Conservation (phyloP, 37 sponge, comb jelly and placozoan genomes). For the Diacarnus erythraeanus region DNA sequence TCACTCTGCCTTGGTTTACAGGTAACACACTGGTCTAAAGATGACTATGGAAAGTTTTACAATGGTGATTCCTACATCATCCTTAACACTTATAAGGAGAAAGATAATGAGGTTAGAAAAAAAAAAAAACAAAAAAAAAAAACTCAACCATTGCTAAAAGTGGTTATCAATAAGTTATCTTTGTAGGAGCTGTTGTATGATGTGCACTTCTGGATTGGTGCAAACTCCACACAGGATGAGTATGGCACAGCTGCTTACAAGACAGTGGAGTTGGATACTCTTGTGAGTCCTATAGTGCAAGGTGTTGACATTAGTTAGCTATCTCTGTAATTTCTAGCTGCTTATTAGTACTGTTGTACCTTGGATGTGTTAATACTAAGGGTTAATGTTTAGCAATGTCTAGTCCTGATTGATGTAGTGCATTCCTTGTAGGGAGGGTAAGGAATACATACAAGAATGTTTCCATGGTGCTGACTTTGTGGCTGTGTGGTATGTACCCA, state of each 20-base stretch:
- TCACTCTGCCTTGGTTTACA: not conserved
- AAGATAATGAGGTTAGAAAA: constrained; percentile 34
- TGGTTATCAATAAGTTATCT: not conserved
- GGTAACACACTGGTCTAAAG: constrained; percentile 86
- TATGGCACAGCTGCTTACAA: constrained; percentile 99
- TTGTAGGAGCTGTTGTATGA: constrained; percentile 83
- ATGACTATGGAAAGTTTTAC: constrained; percentile 94
- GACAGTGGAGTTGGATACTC: constrained; percentile 98
- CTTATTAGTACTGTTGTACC: too few species aligned
- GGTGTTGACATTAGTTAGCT: too few species aligned
- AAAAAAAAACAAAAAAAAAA: too few species aligned
- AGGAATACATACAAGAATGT: too few species aligned
- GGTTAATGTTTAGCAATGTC: too few species aligned
- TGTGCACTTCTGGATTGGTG: constrained; percentile 98
- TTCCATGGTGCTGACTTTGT: too few species aligned
- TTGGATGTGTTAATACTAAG: too few species aligned
- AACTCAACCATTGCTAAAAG: too few species aligned
- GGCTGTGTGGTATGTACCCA: too few species aligned
- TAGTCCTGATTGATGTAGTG: too few species aligned
- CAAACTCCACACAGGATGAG: constrained; percentile 96
- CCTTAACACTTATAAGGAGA: constrained; percentile 94
- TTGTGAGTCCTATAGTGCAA: constrained; percentile 83
- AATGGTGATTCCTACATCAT: constrained; percentile 99
- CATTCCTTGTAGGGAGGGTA: too few species aligned
- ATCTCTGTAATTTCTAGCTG: too few species aligned